These are phyloP conservation scores for Sebastes oblongus DNA, from an alignment of 2,797 vertebrate species.

Conservation along the genomic window DNA sequence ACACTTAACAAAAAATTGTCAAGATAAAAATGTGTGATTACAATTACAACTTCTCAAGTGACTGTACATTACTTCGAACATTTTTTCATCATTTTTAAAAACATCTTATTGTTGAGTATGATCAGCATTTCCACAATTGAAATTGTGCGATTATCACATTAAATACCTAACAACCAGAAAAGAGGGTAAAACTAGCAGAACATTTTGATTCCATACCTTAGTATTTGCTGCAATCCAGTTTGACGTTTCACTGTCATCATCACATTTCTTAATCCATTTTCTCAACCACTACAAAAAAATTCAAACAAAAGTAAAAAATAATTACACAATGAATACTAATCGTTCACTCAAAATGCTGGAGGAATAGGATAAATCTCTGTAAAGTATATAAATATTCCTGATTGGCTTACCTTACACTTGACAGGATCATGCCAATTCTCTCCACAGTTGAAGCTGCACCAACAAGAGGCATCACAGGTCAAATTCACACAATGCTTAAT, in stretches of 20 bases:
- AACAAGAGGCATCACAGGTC: conserved; percentile 15
- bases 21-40: neutral
- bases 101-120: neutral
- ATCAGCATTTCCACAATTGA: neutral
- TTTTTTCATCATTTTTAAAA: neutral
- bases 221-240: conserved; percentile 99
- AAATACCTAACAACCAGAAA: neutral
- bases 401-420: conserved; percentile 94
- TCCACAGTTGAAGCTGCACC: conserved; percentile 96
- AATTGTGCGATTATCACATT: neutral
- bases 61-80: neutral
- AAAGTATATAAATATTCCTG: neutral
- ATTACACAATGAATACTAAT: neutral
- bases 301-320: neutral
- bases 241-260: conserved; percentile 99
- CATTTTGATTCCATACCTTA: conserved; percentile 83
- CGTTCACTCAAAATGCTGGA: neutral
- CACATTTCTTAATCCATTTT: conserved; percentile 99
- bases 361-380: neutral
- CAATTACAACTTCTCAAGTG: neutral
- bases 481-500: neutral
- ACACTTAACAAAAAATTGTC: neutral
- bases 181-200: neutral
- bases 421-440: conserved; percentile 99
- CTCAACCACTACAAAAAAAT: conserved; percentile 91